These are phyloP conservation scores for Megaleporinus macrocephalus DNA, from an alignment of 2,113 vertebrate genomes.

Conservation along the genomic window DNA sequence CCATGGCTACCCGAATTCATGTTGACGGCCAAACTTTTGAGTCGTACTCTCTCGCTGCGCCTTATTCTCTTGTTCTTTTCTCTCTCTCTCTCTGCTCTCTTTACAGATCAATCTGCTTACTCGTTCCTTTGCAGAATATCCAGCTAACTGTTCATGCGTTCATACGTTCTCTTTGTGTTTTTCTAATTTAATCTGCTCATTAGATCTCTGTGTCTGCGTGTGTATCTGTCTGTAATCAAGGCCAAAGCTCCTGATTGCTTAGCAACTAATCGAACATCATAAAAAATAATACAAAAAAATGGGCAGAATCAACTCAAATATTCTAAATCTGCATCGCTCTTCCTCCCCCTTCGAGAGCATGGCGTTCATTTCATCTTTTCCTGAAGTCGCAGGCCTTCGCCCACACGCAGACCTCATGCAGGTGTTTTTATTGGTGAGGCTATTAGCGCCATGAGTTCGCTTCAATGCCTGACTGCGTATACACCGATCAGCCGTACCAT, in stretches of 20 bases:
- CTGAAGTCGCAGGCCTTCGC: background rate
- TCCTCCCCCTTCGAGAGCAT: slow-evolving; percentile 27
- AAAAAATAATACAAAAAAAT: slow-evolving; percentile 8
- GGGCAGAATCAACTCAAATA: slow-evolving; percentile 43
- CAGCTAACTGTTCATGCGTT: background rate
- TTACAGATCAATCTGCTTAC: background rate
- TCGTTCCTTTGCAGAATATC: background rate
- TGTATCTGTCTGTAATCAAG: slow-evolving; percentile 49
- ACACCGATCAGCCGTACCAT: too few relatives aligned
- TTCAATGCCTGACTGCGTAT: background rate
- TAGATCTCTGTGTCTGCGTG: slow-evolving; percentile 21
- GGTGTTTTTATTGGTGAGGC: background rate
- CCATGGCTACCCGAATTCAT: slow-evolving; percentile 34
- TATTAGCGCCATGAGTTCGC: background rate
- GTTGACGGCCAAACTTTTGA: slow-evolving; percentile 30
- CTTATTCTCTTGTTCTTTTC: background rate
- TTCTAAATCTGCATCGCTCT: slow-evolving; percentile 31
- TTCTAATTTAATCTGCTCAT: background rate
- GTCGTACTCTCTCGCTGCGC: slow-evolving; percentile 2
- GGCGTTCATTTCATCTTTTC: slow-evolving; percentile 53
- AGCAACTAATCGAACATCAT: slow-evolving; percentile 53
- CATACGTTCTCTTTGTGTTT: background rate
- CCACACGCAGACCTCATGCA: background rate
- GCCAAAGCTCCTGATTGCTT: slow-evolving; percentile 55
- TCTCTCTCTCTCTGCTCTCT: background rate